A percentile compares a stretch with the other conserved stretches of the same genome.
Conservation (phyloP, 37 sponge, comb jelly and placozoan species). For the Halisarca cf. caerulea region DNA sequence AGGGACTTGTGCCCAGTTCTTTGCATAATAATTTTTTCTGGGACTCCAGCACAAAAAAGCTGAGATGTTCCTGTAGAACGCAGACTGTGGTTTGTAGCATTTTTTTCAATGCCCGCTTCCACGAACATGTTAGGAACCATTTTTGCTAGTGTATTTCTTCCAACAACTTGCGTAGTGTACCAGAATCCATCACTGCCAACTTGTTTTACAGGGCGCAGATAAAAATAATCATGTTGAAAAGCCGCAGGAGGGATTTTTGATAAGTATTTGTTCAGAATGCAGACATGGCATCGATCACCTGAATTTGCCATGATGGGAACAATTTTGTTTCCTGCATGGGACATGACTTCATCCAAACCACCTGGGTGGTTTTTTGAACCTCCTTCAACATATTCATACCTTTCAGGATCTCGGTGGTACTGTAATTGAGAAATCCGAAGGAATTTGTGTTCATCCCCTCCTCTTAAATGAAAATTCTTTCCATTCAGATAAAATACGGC, state of each 20-base stretch:
- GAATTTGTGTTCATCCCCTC: neutral
- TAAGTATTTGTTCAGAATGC: neutral
- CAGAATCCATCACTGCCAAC: neutral
- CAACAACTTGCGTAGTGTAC: neutral
- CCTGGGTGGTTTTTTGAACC: slow-evolving; percentile 4
- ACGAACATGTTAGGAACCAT: neutral
- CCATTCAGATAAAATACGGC: slow-evolving; percentile 1
- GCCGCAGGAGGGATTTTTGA: neutral
- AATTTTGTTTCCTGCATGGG: neutral
- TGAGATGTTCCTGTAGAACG: neutral
- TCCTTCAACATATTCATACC: neutral
- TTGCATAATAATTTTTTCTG: slow-evolving; percentile 7
- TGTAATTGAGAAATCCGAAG: slow-evolving; percentile 9
- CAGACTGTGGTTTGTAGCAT: neutral
- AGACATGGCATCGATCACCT: neutral
- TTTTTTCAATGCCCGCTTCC: neutral
- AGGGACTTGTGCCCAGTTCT: neutral
- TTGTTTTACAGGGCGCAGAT: neutral
- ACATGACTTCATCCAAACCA: neutral
- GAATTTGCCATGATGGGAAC: neutral
- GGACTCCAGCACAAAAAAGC: neutral
- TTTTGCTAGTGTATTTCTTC: neutral
- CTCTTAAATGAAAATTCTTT: neutral
- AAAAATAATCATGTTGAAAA: neutral
- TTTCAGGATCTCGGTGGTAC: neutral